Conservation (phyloP, 2,797 vertebrate species). For the Avahi laniger region DNA sequence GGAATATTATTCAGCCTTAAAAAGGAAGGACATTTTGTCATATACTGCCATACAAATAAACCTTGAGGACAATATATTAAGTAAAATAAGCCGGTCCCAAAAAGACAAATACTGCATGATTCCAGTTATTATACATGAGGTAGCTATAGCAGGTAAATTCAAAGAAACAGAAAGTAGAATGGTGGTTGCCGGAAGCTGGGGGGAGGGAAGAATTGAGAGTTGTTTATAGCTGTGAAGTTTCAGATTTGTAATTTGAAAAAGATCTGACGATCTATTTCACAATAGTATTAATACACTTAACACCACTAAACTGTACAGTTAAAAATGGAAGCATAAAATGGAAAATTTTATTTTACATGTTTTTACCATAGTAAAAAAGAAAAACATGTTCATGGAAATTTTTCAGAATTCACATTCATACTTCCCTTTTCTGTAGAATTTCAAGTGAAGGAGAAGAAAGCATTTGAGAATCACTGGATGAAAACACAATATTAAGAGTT, state of each 20-base stretch:
- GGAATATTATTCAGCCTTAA: neutral
- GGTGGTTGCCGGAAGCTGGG: neutral
- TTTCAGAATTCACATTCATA: neutral
- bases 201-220: too few species aligned
- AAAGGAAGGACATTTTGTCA: neutral
- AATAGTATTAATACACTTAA: neutral
- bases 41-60: neutral
- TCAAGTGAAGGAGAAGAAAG: neutral
- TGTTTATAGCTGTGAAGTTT: neutral
- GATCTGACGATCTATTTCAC: neutral
- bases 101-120: neutral
- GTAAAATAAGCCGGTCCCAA: neutral
- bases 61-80: neutral
- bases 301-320: neutral
- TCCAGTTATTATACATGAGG: neutral
- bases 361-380: neutral
- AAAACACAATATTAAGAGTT: neutral
- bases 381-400: neutral
- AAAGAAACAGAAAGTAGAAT: neutral
- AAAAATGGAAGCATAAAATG: neutral
- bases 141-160: neutral
- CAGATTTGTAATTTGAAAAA: neutral
- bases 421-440: neutral
- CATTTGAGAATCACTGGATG: neutral
- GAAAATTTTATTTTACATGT: neutral